Percentiles rank a stretch among this genome's conserved stretches.
Evolutionary conservation across 2,888 invertebrate genomes (phyloP).

Genomic region (Monochamus alternatus): DNA sequence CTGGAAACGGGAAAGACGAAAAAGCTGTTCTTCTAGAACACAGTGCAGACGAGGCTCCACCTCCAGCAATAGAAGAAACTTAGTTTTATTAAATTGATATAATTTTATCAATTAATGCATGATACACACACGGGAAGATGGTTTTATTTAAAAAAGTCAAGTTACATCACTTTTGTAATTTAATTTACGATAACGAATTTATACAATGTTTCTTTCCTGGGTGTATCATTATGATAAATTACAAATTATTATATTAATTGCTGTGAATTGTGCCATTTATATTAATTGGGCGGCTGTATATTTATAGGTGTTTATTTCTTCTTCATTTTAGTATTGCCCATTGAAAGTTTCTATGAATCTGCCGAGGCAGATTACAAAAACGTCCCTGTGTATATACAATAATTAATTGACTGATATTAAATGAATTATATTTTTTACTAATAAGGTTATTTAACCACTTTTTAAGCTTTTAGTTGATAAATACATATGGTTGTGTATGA

Average conservation of each 20-base stretch:
- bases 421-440: slow-evolving; percentile 57
- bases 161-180: background rate
- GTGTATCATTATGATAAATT: slow-evolving; percentile 42
- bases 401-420: slow-evolving; percentile 57
- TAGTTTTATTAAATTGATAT: slow-evolving; percentile 60
- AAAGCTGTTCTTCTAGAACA: slow-evolving; percentile 75
- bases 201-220: slow-evolving; percentile 16
- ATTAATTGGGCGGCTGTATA: slow-evolving; percentile 50
- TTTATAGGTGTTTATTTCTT: slow-evolving; percentile 42
- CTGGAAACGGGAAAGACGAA: slow-evolving; percentile 70
- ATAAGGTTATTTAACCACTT: slow-evolving; percentile 28
- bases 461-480: slow-evolving; percentile 43
- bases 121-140: background rate
- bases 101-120: slow-evolving; percentile 2
- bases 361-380: slow-evolving; percentile 44
- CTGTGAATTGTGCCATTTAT: slow-evolving; percentile 71
- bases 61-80: slow-evolving; percentile 64
- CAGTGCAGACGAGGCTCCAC: slow-evolving; percentile 72
- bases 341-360: slow-evolving; percentile 27
- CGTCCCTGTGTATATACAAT: slow-evolving; percentile 58
- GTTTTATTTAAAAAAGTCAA: background rate
- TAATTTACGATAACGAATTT: background rate
- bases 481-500: slow-evolving; percentile 46
- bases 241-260: slow-evolving; percentile 58
- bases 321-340: slow-evolving; percentile 48